Evolutionary conservation across 2,888 invertebrate genomes (phyloP).

Genomic region (Notodonta dromedarius): DNA sequence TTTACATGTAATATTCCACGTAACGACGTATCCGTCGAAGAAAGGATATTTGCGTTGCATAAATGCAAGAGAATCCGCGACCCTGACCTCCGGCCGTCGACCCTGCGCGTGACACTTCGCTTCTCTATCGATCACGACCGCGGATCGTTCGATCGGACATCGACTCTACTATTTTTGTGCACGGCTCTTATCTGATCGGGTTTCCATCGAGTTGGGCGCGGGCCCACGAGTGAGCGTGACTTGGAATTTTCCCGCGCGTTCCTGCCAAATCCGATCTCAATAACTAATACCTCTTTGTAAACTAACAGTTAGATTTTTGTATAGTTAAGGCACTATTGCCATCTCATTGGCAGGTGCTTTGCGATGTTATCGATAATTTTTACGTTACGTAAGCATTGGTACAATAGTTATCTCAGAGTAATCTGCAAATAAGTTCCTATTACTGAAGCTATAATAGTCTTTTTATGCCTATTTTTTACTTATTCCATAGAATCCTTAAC

Average conservation of each 20-base stretch:
- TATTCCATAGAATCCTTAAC: too few species aligned
- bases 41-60: slow-evolving; percentile 70
- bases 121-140: slow-evolving; percentile 83
- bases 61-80: slow-evolving; percentile 71
- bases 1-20: slow-evolving; percentile 74
- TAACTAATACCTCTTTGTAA: slow-evolving; percentile 54
- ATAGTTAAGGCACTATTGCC: slow-evolving; percentile 70
- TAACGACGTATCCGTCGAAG: slow-evolving; percentile 70
- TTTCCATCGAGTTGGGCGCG: slow-evolving; percentile 44
- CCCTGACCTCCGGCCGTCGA: slow-evolving; percentile 79
- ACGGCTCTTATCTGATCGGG: slow-evolving; percentile 70
- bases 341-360: slow-evolving; percentile 53
- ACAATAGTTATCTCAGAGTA: background rate
- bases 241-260: slow-evolving; percentile 55
- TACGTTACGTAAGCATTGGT: background rate
- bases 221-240: slow-evolving; percentile 61
- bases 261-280: slow-evolving; percentile 71
- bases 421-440: too few species aligned
- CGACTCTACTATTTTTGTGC: slow-evolving; percentile 71
- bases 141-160: slow-evolving; percentile 64
- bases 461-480: too few species aligned
- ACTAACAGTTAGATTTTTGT: slow-evolving; percentile 71
- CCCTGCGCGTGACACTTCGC: slow-evolving; percentile 82
- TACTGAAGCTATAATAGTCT: too few species aligned
- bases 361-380: background rate